These are phyloP conservation scores for Mustelus asterias DNA, from an alignment of 2,113 vertebrate species.

Conservation along the genomic window DNA sequence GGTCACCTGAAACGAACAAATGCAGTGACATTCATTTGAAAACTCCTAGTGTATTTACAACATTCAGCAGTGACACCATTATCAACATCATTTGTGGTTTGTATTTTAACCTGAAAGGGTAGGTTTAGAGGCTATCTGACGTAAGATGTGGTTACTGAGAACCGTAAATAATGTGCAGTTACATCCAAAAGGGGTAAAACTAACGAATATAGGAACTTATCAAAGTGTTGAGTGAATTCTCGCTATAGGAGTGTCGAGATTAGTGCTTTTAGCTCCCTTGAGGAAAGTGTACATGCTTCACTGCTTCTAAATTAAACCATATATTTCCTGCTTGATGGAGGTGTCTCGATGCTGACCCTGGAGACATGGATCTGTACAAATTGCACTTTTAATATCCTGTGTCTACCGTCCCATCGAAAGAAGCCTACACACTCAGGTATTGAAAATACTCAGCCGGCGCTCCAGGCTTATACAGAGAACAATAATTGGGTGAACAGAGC, in stretches of 20 bases:
- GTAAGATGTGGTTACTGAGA: background rate
- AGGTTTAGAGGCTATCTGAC: too few relatives aligned
- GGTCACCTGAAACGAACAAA: background rate
- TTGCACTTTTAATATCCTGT: constrained; percentile 55
- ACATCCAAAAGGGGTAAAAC: background rate
- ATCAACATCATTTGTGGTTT: too few relatives aligned
- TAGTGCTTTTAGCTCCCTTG: constrained; percentile 48
- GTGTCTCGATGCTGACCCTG: constrained; percentile 54
- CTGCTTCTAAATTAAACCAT: constrained; percentile 72
- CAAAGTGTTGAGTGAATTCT: constrained; percentile 10
- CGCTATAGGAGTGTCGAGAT: constrained; percentile 20
- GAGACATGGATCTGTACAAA: constrained; percentile 64
- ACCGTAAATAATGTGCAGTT: background rate
- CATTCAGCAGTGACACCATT: background rate
- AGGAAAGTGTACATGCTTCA: constrained; percentile 56
- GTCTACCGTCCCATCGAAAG: constrained; percentile 44
- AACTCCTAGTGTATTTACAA: background rate
- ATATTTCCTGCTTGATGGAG: constrained; percentile 67
- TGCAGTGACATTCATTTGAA: background rate
- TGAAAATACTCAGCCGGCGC: background rate
- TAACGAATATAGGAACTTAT: background rate
- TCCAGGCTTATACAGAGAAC: background rate
- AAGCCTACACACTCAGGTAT: background rate
- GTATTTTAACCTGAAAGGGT: too few relatives aligned
- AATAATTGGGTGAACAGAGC: background rate